Base-by-base conservation (phyloP, 2,113 vertebrate genomes). In the Malurus alboscapulatus region DNA sequence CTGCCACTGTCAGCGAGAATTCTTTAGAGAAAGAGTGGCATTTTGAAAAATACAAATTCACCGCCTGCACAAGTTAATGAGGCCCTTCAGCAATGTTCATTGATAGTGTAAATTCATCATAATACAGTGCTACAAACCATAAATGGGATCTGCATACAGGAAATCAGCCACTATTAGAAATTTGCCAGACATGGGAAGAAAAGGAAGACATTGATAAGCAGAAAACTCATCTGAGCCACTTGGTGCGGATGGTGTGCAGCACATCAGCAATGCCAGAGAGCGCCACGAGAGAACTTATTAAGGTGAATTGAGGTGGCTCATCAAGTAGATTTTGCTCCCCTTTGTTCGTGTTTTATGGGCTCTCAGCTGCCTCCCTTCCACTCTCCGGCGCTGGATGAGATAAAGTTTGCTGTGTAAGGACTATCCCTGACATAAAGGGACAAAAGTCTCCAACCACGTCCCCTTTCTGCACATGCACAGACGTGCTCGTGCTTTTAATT, bases 31-130 rank as follows among this genome's bases (percentile, higher is more conserved):
- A 95, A 96, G 87, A 96, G 94, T 95, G 94, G 95, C 94, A 74
- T 91, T 94, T 92, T 96, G 94, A 95, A 96, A 96, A 95, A 95
- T 95, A 95, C 90, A 95, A 95, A 96, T 96, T 94, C 95, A 53
- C 94, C 22, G 87, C 95, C 94, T 96, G 96, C 95, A 95, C 95
- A 90, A 96, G 91, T 93, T 96, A 96, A 96, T 95, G 93, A 96
- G 94, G 96, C 95, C 94, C 96, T 96, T 96, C 96, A 96, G 94
- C 96, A 94, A 87, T 63, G 93, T 95, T 95, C 95, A 96, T 95
- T 96, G 96, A 96, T 90, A 95, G 96, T 77, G 91, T 95, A 96
- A 96, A 96, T 94, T 95, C 96, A 94, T 96, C 94, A 95, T 94
- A 77, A 94, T 80, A 91, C 94, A 67, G 79, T 86, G 82, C 94